Base-by-base conservation (phyloP, 2,888 invertebrate genomes). In the Drosophila meridiana region DNA sequence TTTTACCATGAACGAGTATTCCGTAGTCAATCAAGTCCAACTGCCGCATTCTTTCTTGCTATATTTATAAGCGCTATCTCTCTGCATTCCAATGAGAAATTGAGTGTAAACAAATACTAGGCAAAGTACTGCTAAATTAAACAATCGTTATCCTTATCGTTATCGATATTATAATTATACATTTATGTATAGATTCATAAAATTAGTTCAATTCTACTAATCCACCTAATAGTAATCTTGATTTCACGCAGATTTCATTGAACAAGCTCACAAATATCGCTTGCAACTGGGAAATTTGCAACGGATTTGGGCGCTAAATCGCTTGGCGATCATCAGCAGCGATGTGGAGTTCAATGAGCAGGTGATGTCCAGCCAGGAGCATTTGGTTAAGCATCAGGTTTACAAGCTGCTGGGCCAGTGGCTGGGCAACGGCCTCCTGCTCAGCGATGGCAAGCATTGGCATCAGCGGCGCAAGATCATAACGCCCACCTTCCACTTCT, bases 401-500 rank as follows among this genome's bases (percentile, higher is more conserved):
- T 93, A 93, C 67, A 69, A 67, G 34, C 72, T 92, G 13, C 74
- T 93, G 3, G 63, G 75, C 0, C 81, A 82, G 26, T 93, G 93
- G 93, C 79, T 93, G 48, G 93, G 93, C 6, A 82, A 76, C 3
- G 93, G 93, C 0, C 60, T 93, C 1, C 73, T 93, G 0, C 62
- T 92, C 7, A 92, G 92, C 70, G 87, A 89, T 38, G 92, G 91
- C 38, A 78, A 91, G 1, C 94, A 94, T 92, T 97, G 97, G 97
- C 94, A 94, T 83, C 93, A 92, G 0, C 94, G 95, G 30, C 94
- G 97, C 40, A 96, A 96, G 92, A 94, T 96, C 70, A 92, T 97
- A 60, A 96, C 97, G 0, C 96, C 97, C 3, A 95, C 97, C 0
- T 97, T 97, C 91, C 97, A 97, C 91, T 97, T 96, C 90, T 95